Evolutionary conservation across 2,797 vertebrate genomes (phyloP), one percentile per base, ranked within the genome.

Genomic region (Poliocrania exsul): DNA sequence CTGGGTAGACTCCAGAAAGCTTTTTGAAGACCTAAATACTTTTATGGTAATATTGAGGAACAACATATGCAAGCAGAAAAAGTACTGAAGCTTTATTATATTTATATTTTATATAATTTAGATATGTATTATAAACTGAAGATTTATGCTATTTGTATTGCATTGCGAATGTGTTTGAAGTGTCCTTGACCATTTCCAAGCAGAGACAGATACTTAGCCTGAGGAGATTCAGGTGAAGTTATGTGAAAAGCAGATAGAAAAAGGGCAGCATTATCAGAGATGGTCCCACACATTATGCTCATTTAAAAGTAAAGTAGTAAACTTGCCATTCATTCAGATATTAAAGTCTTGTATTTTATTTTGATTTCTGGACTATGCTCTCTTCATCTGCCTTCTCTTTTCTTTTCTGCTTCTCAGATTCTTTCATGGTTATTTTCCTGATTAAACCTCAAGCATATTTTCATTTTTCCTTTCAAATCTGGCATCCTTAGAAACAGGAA

Each of bases 1-100:
- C 46, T 97, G 97, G 93, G 96, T 97, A 97, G 97, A 97, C 95
- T 94, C 93, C 67, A 29, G 66, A 62, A 57, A 86, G 84, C 26
- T 47, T 97, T 94, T 93, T 93, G 70, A 80, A 94, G 29, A 79
- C 42, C 33, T 67, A 24, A 61, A 81, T 75, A 28, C 31, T 57
- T 75, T 47, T 19, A 13, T 21, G 13, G 17, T 56, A 65, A 25
- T 54, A 66, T 75, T 88, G 38, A 79, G 51, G 16, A 81, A 25
- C 16, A 33, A 40, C 7, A 44, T 40, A 14, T 23, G 9, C 79
- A 72, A 57, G 17, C 46, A 84, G 42, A 64, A 61, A 54, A 73
- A 78, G 1, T 18, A 35, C 7, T 24, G 25, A 60, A 57, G 17
- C 33, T 72, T 44, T 62, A 15, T 50, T 69, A 13, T 44, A 25